Conservation (phyloP, 2,797 vertebrate species). For the Sebastes flavidus region DNA sequence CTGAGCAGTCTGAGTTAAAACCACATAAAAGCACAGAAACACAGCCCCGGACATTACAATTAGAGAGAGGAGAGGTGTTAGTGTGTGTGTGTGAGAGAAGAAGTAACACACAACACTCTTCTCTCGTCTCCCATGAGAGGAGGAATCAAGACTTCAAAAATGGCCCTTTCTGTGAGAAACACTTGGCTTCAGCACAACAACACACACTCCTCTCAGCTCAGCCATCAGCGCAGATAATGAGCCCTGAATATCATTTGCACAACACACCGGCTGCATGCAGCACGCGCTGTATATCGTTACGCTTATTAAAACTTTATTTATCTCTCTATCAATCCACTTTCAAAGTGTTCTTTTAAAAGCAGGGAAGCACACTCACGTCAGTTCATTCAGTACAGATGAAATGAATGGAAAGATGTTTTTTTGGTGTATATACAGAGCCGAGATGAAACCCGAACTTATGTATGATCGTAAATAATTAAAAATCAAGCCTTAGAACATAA, state of each 20-base stretch:
- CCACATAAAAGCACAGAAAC: slow-evolving; percentile 41
- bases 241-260: slow-evolving; percentile 44
- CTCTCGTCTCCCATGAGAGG: slow-evolving; percentile 40
- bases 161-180: slow-evolving; percentile 40
- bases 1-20: slow-evolving; percentile 13
- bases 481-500: not conserved
- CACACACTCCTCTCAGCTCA: slow-evolving; percentile 30
- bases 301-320: slow-evolving; percentile 13
- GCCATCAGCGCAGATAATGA: slow-evolving; percentile 58
- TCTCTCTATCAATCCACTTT: not conserved
- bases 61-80: slow-evolving; percentile 26
- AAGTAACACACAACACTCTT: slow-evolving; percentile 25
- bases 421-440: not conserved
- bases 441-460: not conserved
- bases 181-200: slow-evolving; percentile 32
- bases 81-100: not conserved
- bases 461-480: not conserved
- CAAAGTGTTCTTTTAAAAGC: not conserved
- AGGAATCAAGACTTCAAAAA: slow-evolving; percentile 63
- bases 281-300: not conserved
- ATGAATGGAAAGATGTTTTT: not conserved
- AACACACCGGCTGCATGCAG: not conserved
- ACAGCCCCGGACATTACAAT: slow-evolving; percentile 52
- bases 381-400: not conserved
- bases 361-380: not conserved